These are phyloP conservation scores for Epirrita christyi DNA, from an alignment of 2,888 invertebrate genomes.

Conservation along the genomic window DNA sequence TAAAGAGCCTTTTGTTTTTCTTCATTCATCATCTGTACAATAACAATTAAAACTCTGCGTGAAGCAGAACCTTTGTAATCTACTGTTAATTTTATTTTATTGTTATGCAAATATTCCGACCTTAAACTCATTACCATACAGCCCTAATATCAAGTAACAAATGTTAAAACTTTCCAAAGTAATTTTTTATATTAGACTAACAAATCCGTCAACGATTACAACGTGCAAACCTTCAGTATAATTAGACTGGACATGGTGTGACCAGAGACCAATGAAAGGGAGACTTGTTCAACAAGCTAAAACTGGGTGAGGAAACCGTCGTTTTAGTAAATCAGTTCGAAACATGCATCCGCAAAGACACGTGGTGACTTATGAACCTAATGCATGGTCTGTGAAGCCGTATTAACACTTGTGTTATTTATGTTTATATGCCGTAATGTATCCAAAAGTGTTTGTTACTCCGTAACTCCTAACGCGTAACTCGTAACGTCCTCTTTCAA, in stretches of 20 bases:
- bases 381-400: no score
- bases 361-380: no score
- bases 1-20: not conserved
- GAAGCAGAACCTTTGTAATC: not conserved
- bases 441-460: no score
- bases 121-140: conserved; percentile 8
- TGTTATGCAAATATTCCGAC: conserved; percentile 22
- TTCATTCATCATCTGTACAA: not conserved
- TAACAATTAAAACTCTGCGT: not conserved
- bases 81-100: conserved; percentile 25
- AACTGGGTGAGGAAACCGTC: no score
- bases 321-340: no score
- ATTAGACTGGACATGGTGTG: conserved; percentile 25
- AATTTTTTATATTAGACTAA: conserved; percentile 22
- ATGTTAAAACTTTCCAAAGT: conserved; percentile 16
- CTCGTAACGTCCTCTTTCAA: no score
- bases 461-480: no score
- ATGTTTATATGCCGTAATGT: no score
- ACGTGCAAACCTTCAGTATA: conserved; percentile 21
- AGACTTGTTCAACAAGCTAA: no score
- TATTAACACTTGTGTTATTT: no score
- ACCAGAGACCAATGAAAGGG: not conserved
- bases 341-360: no score
- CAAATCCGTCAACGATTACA: conserved; percentile 32
- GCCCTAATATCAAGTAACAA: conserved; percentile 14